Base-by-base conservation (phyloP, 2,113 vertebrate species). In the Pantherophis guttatus region DNA sequence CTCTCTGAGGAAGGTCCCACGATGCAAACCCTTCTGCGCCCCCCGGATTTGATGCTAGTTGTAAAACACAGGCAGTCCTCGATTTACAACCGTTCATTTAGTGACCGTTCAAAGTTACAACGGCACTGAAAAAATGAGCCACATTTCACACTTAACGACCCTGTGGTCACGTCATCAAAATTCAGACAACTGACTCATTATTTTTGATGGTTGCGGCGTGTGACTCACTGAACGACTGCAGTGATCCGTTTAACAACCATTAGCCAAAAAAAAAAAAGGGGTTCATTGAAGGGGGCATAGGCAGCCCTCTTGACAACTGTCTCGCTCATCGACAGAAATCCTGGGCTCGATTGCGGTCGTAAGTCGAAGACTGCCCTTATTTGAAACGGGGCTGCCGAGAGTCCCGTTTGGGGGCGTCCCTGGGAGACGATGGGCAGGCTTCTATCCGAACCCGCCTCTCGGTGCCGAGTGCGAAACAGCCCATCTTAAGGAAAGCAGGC, bases 131-230 rank as follows among this genome's bases (percentile, higher is more conserved):
- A 62, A 62, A 62, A 26, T 1, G 58, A 57, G 55, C 24, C 24
- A 0, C 9, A 26, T 24, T 62, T 62, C 58, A 62, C 24, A 26
- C 58, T 62, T 62, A 62, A 59, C 0, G 23, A 65, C 62, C 19
- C 19, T 21, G 1, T 0, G 21, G 57, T 57, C 55, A 57, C 19
- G 1, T 57, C 19, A 23, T 59, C 21, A 8, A 59, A 23, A 59
- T 65, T 29, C 59, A 65, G 26, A 65, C 26, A 3, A 29, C 10
- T 12, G 59, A 29, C 26, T 12, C 9, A 29, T 62, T 9, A 29
- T 65, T 11, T 65, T 29, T 1, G 26, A 65, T 0, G 59, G 59
- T 29, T 11, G 9, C 3, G 0, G 3, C 11, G 0, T 11, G 9
- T 0, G 59, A 26, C 26, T 29, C 26, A 29, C 10, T 12, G 10